A percentile compares a stretch with the other conserved stretches of the same genome.
Evolutionary conservation across 2,797 vertebrate species (phyloP).

Genomic region (Columba guinea): DNA sequence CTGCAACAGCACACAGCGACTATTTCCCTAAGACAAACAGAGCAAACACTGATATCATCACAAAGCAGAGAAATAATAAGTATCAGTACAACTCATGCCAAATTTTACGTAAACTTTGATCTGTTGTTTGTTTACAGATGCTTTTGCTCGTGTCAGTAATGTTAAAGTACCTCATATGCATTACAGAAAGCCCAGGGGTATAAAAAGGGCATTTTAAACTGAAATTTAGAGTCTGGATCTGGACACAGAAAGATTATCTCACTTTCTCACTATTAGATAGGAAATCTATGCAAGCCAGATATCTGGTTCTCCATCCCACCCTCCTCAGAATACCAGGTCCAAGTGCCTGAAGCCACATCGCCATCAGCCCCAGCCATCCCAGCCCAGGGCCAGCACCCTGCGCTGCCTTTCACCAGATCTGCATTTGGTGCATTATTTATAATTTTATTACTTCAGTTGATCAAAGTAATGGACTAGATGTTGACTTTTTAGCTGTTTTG

Average conservation of each 20-base stretch:
- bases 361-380: fast-evolving
- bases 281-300: neutral
- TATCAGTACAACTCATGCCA: neutral
- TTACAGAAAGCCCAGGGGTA: neutral
- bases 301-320: neutral
- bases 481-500: constrained; percentile 35
- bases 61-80: neutral
- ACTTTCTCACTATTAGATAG: neutral
- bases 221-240: neutral
- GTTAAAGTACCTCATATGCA: neutral
- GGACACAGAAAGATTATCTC: neutral
- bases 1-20: fast-evolving
- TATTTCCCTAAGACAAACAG: neutral
- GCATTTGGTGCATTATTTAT: neutral
- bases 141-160: neutral
- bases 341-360: neutral
- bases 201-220: neutral
- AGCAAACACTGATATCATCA: neutral
- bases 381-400: neutral
- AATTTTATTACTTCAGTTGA: neutral
- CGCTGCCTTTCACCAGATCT: neutral
- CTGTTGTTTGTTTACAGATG: neutral
- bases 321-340: neutral
- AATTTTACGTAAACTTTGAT: neutral
- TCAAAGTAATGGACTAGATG: constrained; percentile 28